Base-by-base conservation (phyloP, 1,140 invertebrate genomes). In the Stratiolaelaps scimitus region DNA sequence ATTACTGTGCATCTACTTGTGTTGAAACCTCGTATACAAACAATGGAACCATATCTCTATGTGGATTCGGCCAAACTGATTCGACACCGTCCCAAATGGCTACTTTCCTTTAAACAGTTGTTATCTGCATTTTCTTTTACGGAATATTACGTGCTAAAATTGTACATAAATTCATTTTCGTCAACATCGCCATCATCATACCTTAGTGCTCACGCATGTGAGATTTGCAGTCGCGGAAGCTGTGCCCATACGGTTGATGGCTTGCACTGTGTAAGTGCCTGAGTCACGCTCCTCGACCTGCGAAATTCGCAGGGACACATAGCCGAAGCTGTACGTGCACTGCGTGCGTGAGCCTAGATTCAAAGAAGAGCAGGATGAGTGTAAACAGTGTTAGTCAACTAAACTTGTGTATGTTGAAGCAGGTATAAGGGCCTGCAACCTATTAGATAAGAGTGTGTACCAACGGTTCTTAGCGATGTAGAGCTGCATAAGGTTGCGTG, bases 241-340 rank as follows among this genome's bases (percentile, higher is more conserved):
- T 76, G 90, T 85, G 1, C 93, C 93, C 66, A 89, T 81, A 65
- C 83, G 82, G 72, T 94, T 95, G 69, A 82, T 88, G 6, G 91
- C 92, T 65, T 84, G 79, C 74, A 91, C 94, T 20, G 88, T 91
- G 72, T 95, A 96, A 68, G 84, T 83, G 29, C 95, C 95, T 64
- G 87, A 84, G 78, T 98, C 94, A 68, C 89, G 84, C 30, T 86
- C 80, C 15, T 87, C 88, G 10, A 95, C 85, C 69, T 89, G 87
- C 74, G 95, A 92, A 67, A 98, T 91, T 17, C 92, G 95, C 56
- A 99, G 75, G 0, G 93, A 93, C 68, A 96, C 90, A 73, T 94
- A 94, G 53, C 92, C 92, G 75, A 95, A 95, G 73, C 95, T 94
- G 75, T 92, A 92, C 80, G 93, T 93, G 40, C 86, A 88, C 67